phyloP scores from a whole-genome alignment of 2,888 invertebrate species.

The Empis stercorea region DNA sequence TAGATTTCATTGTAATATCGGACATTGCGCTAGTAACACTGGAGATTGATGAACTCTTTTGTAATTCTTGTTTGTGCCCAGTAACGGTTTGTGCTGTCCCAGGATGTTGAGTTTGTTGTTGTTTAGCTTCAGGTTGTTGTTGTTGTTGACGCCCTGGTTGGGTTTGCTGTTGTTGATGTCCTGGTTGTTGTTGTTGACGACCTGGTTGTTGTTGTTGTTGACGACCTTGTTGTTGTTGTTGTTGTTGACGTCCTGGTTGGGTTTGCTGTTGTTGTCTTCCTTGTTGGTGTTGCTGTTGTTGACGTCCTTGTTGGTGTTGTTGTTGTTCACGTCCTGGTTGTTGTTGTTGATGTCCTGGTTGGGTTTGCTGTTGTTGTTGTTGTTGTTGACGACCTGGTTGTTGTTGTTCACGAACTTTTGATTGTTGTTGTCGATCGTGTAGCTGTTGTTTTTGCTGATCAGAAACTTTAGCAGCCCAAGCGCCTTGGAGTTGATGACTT shows the following conservation, averaged over 20 bases:
- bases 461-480: neutral
- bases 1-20: too few species aligned
- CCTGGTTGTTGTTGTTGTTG: conserved; percentile 6
- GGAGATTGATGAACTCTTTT: neutral
- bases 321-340: neutral
- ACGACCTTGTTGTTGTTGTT: conserved; percentile 3
- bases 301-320: conserved; percentile 2
- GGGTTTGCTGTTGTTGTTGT: neutral
- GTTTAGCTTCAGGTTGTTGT: neutral
- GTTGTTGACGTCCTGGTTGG: conserved; percentile 5
- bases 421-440: neutral
- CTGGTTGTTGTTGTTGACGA: conserved; percentile 2
- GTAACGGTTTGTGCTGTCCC: too few species aligned
- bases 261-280: neutral
- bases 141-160: conserved; percentile 4
- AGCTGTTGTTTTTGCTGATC: too few species aligned
- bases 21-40: neutral
- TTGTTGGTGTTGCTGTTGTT: neutral
- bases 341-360: neutral
- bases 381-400: neutral
- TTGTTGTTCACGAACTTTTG: too few species aligned
- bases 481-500: too few species aligned
- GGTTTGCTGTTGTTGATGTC: neutral
- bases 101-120: neutral
- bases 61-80: neutral